Conservation (phyloP, 2,797 vertebrate genomes). For the Eulemur mongoz region DNA sequence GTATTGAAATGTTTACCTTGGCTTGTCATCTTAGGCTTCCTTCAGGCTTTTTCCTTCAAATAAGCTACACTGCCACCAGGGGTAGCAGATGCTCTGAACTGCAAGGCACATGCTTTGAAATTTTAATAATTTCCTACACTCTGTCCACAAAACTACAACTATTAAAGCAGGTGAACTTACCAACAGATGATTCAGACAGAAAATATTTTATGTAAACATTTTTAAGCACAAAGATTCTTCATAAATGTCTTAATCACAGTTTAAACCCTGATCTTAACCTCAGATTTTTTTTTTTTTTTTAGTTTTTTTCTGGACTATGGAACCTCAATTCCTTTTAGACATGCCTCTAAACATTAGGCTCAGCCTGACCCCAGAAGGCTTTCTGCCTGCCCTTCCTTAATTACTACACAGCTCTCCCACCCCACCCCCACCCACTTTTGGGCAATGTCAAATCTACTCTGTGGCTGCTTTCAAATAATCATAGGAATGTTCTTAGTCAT, state of each 20-base stretch:
- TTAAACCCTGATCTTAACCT: neutral
- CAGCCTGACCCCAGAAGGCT: neutral
- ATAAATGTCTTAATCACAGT: neutral
- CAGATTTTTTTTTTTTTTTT: neutral
- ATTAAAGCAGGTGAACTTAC: neutral
- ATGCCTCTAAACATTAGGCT: neutral
- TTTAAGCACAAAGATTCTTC: neutral
- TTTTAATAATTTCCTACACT: neutral
- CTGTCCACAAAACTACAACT: neutral
- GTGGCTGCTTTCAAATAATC: neutral
- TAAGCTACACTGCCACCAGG: neutral
- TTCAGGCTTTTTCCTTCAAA: neutral
- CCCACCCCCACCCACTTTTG: neutral
- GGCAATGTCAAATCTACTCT: neutral
- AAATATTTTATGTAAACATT: neutral
- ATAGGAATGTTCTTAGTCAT: neutral
- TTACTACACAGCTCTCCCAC: neutral
- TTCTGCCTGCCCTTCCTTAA: neutral
- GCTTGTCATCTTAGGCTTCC: neutral
- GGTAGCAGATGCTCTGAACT: neutral
- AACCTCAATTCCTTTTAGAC: neutral
- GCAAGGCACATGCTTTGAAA: neutral
- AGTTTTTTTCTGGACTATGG: neutral
- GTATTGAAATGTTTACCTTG: neutral
- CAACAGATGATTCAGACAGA: neutral